phyloP scores from a whole-genome alignment of 2,888 invertebrate genomes.

The Mesorhabditis sp. region DNA sequence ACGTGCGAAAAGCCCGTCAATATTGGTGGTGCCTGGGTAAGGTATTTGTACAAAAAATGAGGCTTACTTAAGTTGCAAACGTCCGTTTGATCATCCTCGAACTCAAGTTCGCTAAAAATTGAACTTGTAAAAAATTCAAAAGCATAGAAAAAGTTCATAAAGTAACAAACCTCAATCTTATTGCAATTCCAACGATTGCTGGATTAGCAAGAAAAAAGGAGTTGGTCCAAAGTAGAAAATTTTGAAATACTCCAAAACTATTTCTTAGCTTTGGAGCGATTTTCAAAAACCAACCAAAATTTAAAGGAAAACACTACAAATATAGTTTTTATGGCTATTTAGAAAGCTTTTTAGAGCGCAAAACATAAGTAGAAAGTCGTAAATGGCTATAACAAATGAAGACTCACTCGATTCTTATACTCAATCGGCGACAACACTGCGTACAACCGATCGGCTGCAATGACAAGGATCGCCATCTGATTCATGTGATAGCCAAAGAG shows the following conservation, averaged over 20 bases:
- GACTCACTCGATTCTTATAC: background rate
- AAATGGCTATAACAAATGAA: no score
- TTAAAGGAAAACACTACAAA: no score
- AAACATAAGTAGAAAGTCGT: no score
- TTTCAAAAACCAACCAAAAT: no score
- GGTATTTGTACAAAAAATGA: background rate
- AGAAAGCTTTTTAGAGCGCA: no score
- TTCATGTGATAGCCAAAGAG: background rate
- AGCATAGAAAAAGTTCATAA: background rate
- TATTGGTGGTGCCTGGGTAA: background rate
- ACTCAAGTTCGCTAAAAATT: background rate
- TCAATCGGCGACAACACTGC: background rate
- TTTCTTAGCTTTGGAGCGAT: no score
- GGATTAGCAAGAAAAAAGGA: no score
- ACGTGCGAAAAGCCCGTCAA: background rate
- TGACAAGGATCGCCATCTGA: slow-evolving; percentile 3
- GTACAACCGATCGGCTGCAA: background rate
- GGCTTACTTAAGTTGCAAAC: background rate
- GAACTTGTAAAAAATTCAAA: background rate
- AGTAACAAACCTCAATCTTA: background rate
- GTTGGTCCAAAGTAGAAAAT: no score
- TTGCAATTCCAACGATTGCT: slow-evolving; percentile 4
- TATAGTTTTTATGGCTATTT: no score
- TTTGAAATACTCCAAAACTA: no score
- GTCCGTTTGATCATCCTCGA: background rate